Base-by-base conservation (phyloP, 2,888 invertebrate genomes). In the Tryphoninae sp. region DNA sequence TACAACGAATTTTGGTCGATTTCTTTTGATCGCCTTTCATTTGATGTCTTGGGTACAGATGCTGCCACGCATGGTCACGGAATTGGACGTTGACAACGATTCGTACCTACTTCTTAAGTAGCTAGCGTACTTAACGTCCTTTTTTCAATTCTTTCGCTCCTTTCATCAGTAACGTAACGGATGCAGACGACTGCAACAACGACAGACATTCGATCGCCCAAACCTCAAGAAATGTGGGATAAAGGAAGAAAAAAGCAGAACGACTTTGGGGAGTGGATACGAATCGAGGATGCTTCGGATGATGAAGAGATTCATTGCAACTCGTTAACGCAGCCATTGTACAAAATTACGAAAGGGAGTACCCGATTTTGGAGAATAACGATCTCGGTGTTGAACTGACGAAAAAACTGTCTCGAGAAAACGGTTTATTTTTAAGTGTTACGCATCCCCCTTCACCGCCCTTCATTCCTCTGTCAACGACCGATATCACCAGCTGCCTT, bases 261-360 rank as follows among this genome's bases (percentile, higher is more conserved):
- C 55, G 42, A 80, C 23, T n/a, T 45, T 40, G 55, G 71, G 73
- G 80, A 49, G 22, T 26, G 62, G 74, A 84, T 81, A 81, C 82
- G 73, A 82, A 83, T 81, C 73, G 84, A 74, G 83, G 80, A 81
- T 83, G 84, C 58, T 74, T 55, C 79, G 22, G 9, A 1, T 19
- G 13, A 58, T 22, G 62, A 78, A 68, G 73, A 73, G 76, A 72
- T 78, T 85, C 86, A 86, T 87, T 83, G 87, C 85, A 89, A 90
- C 89, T 90, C 90, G 89, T 89, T 89, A 90, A 88, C 89, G 81
- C 71, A 71, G 55, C 87, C 86, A 89, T 89, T 89, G 87, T 88
- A 80, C 78, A 64, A 74, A 53, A 62, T 55, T 67, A 53, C 67
- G 72, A 16, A 64, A 45, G 62, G 72, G 76, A 55, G 23, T 73